Base-by-base conservation (phyloP, 2,113 vertebrate species). In the Tyrannus savana region DNA sequence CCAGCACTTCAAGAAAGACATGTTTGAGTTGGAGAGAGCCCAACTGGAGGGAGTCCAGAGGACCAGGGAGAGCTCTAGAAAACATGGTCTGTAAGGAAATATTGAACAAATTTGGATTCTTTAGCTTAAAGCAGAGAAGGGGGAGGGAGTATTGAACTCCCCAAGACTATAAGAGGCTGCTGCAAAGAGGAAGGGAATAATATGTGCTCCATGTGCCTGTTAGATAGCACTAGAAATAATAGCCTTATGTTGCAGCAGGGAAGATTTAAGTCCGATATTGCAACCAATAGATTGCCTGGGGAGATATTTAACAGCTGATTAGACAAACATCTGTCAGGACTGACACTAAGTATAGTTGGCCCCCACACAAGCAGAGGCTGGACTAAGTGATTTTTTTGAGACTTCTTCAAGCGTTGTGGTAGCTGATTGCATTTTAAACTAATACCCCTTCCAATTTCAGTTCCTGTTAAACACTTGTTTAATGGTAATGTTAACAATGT, bases 171-270 rank as follows among this genome's bases (percentile, higher is more conserved):
- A 87, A 87, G 87, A 96, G 84, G 44, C 69, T 95, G 84, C 66
- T 71, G 56, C 80, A 87, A 19, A 87, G 69, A 87, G 84, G 89
- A 84, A 92, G 28, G 73, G 84, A 96, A 74, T 95, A 96, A 93
- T 95, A 96, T 89, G 87, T 89, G 92, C 96, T 92, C 94, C 96
- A 96, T 97, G 95, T 97, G 95, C 89, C 89, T 84, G 86, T 64
- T 86, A 92, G 91, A 97, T 92, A 92, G 89, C 82, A 52, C 83
- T 87, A 87, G 93, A 92, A 96, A 91, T 95, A 96, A 97, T 95
- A 96, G 86, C 91, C 95, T 95, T 95, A 74, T 92, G 91, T 68
- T 93, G 91, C 84, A 95, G 73, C 73, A 82, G 84, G 76, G 73
- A 95, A 95, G 93, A 95, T 95, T 92, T 87, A 93, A 94, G 93